Base-by-base conservation (phyloP, 2,797 vertebrate species). In the Neostethus bicornis region DNA sequence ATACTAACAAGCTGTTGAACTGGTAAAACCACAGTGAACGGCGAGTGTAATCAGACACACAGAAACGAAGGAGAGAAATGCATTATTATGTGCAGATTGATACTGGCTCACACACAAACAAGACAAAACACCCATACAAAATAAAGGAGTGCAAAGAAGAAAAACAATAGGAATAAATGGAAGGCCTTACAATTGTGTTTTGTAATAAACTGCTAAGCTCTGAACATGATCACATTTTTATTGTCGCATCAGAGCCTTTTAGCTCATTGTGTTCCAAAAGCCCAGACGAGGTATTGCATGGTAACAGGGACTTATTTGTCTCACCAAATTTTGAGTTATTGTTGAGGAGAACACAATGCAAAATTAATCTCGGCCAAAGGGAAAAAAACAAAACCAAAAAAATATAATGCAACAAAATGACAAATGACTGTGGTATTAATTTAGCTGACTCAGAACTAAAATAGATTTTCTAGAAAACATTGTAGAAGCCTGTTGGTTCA, bases 391-490 rank as follows among this genome's bases (percentile, higher is more conserved):
- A 46, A 31, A 16, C 7, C 32, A 14, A 20, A 34, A n/a, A n/a
- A n/a, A n/a, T n/a, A n/a, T n/a, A n/a, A n/a, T n/a, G n/a, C n/a
- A n/a, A n/a, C n/a, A n/a, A 32, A 39, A 42, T 34, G 38, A 49
- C 16, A 34, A 24, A 48, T 56, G 37, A 7, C 9, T 12, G 21
- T 49, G 45, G 14, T 20, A 32, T 39, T 24, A 48, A 17, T 49
- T 16, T 24, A 49, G 26, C 37, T 59, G 56, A 59, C 13, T 44
- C 61, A 55, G 49, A 23, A 28, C 8, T 42, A 51, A 52, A 46
- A 26, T n/a, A 13, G 17, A 43, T 17, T 21, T 23, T 21, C 34
- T 56, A 19, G 9, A 41, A 24, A 49, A 9, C 9, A 11, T 35
- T 34, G 48, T 58, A 39, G 23, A 20, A 25, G 12, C 17, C 7